Conservation (phyloP, 1,140 invertebrate species). For the Anastrepha ludens region DNA sequence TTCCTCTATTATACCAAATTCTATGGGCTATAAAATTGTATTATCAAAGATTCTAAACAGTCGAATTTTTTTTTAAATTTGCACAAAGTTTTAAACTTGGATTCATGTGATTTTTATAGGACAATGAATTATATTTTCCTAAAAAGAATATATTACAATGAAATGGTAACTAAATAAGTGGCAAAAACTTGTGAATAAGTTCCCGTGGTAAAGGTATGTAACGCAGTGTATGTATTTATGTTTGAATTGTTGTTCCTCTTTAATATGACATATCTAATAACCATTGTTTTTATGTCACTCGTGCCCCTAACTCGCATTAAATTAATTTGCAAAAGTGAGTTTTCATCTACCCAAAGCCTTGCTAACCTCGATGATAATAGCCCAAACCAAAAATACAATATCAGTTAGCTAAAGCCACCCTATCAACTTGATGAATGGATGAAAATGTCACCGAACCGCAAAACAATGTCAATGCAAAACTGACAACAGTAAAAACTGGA, state of each 20-base stretch:
- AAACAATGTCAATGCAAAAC: conserved; percentile 16
- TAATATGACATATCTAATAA: background rate
- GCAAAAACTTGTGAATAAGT: too few relatives aligned
- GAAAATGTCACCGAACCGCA: conserved; percentile 14
- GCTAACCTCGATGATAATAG: background rate
- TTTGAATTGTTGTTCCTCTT: background rate
- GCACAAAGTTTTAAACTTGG: too few relatives aligned
- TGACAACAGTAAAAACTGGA: background rate
- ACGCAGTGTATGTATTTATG: too few relatives aligned
- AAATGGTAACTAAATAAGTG: too few relatives aligned
- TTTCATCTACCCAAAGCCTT: background rate
- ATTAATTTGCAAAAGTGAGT: conserved; percentile 12
- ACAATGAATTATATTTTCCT: too few relatives aligned
- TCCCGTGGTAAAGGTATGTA: too few relatives aligned
- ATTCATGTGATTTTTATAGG: too few relatives aligned
- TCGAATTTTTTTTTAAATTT: too few relatives aligned
- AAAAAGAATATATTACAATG: too few relatives aligned
- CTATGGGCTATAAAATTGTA: too few relatives aligned
- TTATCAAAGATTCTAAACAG: too few relatives aligned
- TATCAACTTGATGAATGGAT: conserved; percentile 9
- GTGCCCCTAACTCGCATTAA: background rate
- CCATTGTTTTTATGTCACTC: background rate
- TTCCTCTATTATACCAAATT: too few relatives aligned
- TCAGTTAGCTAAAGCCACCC: background rate
- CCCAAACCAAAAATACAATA: background rate